Conservation (phyloP, 2,113 vertebrate species). For the Oreotragus oreotragus region DNA sequence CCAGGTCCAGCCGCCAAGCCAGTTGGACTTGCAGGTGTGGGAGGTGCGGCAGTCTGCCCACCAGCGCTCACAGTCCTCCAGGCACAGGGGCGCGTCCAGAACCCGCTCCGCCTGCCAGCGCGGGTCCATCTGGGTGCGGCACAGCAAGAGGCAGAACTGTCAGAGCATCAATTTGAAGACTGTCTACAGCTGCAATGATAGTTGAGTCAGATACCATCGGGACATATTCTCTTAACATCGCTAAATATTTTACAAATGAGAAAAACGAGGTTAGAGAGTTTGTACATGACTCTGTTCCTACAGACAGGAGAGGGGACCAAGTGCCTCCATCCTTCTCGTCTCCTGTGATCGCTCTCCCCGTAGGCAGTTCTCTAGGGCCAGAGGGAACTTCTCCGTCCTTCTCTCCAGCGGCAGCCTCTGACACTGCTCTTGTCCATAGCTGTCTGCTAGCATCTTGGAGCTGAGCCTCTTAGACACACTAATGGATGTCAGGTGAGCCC, state of each 20-base stretch:
- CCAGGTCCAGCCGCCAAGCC: constrained; percentile 91
- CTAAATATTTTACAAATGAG: not conserved
- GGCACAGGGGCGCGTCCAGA: constrained; percentile 86
- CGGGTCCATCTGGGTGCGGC: constrained; percentile 26
- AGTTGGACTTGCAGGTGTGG: constrained; percentile 88
- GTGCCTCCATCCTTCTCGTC: not conserved
- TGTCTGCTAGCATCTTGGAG: not conserved
- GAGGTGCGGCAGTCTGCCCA: constrained; percentile 88
- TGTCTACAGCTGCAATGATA: not conserved
- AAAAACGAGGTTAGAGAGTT: not conserved
- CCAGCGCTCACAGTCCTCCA: constrained; percentile 90
- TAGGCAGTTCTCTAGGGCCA: not conserved
- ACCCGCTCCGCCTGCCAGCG: constrained; percentile 83
- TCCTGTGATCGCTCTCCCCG: not conserved
- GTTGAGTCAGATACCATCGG: not conserved
- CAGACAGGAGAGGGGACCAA: not conserved
- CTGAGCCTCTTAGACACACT: not conserved
- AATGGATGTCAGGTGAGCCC: not conserved
- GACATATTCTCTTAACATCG: too few species aligned
- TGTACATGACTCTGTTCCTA: not conserved
- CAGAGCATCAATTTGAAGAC: not conserved
- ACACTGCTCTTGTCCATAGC: not conserved
- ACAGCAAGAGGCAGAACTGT: not conserved
- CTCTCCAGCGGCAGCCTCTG: not conserved
- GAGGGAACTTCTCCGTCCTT: not conserved